Base-by-base conservation (phyloP, 2,113 vertebrate genomes). In the Pedetes capensis region DNA sequence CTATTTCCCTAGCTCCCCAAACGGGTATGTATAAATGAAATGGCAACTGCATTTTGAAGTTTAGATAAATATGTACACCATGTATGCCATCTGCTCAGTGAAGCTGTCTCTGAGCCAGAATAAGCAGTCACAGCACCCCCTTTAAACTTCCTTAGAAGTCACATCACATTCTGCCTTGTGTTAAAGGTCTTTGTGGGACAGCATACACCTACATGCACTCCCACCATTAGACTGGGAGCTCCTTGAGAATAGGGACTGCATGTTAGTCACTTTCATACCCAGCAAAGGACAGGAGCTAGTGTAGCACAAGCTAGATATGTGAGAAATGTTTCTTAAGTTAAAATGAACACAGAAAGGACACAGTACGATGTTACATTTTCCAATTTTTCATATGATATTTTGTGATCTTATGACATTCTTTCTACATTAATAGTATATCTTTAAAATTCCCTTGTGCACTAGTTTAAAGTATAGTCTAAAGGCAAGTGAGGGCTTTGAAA, bases 381-480 rank as follows among this genome's bases (percentile, higher is more conserved):
- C 29, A 42, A 7, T 25, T 20, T 86, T 49, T 93, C 39, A n/a
- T 1, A 53, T 13, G 18, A 69, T 7, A 49, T 0, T 92, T 37
- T 47, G 22, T 74, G 1, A 92, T 51, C 2, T n/a, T 2, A 22
- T 25, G 20, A 68, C 16, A 78, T 63, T 72, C 37, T 61, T 91
- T 79, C 16, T 55, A 49, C 5, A 44, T 57, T 81, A 57, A 64
- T 29, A 53, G 34, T 37, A 0, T 37, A 78, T 78, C 75, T 89
- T 93, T 89, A 80, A 91, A 95, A 64, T 78, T 16, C 2, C 23
- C 37, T 68, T 51, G 39, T 44, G 47, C 5, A 27, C 6, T 39
- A 11, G 9, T 61, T 51, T 94, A 93, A 93, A 96, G 59, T 79
- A 59, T 18, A 95, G 51, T 53, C 72, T 76, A 86, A 79, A 84